Evolutionary conservation across 1,140 invertebrate genomes (phyloP), one percentile per base, ranked within the genome.

Genomic region (Bombus picipes): DNA sequence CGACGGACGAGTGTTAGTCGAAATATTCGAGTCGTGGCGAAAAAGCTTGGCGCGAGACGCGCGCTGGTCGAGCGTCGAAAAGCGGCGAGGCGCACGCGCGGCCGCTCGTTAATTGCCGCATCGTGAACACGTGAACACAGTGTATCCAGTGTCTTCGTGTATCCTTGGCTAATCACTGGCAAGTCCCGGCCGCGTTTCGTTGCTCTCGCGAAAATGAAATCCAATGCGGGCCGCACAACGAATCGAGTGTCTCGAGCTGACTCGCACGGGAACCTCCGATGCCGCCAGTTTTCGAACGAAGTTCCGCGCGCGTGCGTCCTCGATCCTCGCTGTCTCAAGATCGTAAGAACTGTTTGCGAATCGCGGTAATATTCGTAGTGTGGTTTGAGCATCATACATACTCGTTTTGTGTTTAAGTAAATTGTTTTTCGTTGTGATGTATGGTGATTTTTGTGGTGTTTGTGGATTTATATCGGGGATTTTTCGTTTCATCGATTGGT

Each of bases 231-330:
- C 13, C 8, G 18, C 32, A 25, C 37, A 62, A 81, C 47, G 53
- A 32, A 1, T 22, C 28, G 70, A 47, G 28, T 73, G 80, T 72
- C 53, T 62, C 34, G 32, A 4, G 34, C n/a, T 5, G n/a, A 10
- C 18, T n/a, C 81, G 73, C 73, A 34, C 81, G 73, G 43, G 41
- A 57, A 57, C 65, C 10, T 18, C n/a, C 9, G 37, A 34, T 57
- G 77, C 83, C 70, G 78, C 71, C 84, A 75, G 75, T 81, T 75
- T 74, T 85, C 79, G 71, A 85, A 85, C 78, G 28, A 2, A 22
- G 10, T 47, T 28, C 28, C 25, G 18, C 43, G 71, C 83, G 66
- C 82, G 37, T 47, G 83, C 76, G 83, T 80, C 4, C 32, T 80
- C 66, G 83, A 80, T 80, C 83, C 4, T 39, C 5, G 32, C 0